Evolutionary conservation across 2,888 invertebrate genomes (phyloP).

Genomic region (Philonicus albiceps): DNA sequence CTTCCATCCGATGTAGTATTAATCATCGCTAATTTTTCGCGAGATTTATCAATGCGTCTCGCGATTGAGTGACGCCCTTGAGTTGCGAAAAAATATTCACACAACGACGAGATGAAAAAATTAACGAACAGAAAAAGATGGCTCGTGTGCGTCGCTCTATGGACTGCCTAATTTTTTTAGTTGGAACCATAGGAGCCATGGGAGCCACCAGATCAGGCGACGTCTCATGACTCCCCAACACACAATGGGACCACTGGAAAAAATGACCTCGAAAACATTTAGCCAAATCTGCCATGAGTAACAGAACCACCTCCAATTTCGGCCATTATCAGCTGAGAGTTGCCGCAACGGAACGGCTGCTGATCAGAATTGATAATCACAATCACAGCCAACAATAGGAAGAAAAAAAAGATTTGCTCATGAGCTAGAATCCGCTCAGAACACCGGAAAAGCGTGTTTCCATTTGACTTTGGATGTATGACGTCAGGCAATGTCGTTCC

Average conservation of each 20-base stretch:
- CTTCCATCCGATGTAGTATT: neutral
- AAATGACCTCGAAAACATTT: conserved; percentile 30
- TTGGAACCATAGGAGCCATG: neutral
- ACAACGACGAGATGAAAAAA: neutral
- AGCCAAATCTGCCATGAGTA: conserved; percentile 5
- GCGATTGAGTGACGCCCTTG: conserved; percentile 7
- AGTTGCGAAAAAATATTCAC: neutral
- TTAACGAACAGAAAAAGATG: conserved; percentile 1
- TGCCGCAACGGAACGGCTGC: neutral
- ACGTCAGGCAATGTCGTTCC: conserved; percentile 27
- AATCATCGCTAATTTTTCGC: neutral
- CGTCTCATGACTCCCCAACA: neutral
- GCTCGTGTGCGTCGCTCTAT: neutral
- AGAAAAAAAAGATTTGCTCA: neutral
- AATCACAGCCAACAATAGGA: neutral
- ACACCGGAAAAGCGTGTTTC: conserved; percentile 41
- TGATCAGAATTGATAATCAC: conserved; percentile 10
- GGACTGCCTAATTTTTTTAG: neutral
- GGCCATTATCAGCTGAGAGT: conserved; percentile 4
- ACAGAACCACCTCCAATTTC: conserved; percentile 18
- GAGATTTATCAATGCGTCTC: neutral
- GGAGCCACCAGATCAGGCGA: conserved; percentile 2
- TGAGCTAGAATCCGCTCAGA: conserved; percentile 10
- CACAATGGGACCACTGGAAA: neutral
- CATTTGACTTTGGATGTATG: conserved; percentile 17